Base-by-base conservation (phyloP, 2,113 vertebrate genomes). In the Nothobranchius furzeri region DNA sequence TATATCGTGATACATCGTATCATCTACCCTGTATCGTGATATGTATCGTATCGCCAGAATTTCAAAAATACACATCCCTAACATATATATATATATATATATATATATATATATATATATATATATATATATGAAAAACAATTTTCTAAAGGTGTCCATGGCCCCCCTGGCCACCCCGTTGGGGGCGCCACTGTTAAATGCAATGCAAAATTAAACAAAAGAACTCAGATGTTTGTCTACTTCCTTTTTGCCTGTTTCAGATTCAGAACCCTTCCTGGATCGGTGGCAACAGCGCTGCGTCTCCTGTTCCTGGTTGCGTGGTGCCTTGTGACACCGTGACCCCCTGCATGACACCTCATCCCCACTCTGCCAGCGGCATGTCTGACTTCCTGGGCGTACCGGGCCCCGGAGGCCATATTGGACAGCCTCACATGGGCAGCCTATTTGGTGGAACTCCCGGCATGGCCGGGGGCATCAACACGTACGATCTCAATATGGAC, bases 231-330 rank as follows among this genome's bases (percentile, higher is more conserved):
- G 37, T 40, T 4, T 40, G 6, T 40, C 37, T 40, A 40, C 37
- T 7, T 10, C 12, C 2, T 45, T 45, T 45, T 8, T 36, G 53
- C 14, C 30, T 36, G 30, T 85, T 66, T 45, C 93, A 99, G 98
- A 99, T 99, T 78, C 98, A 99, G 93, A 99, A 98, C 67, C 96
- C 96, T 0, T 98, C 98, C 36, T 98, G 97, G 97, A 96, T 98
- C 0, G 90, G 95, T 42, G 94, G 95, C 90, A 93, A 94, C 0
- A 96, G 95, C 2, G 95, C 94, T 0, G 95, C 95, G 0, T 98
- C 98, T 0, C 97, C 98, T 0, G 95, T 98, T 70, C 95, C 98
- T 0, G 97, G 96, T 69, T 99, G 98, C 0, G 96, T 99, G 0
- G 96, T 99, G 10, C 95, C 98, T 76, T 98, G 97, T 1, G 98